Conservation (phyloP, 2,888 invertebrate genomes). For the Allacma fusca region DNA sequence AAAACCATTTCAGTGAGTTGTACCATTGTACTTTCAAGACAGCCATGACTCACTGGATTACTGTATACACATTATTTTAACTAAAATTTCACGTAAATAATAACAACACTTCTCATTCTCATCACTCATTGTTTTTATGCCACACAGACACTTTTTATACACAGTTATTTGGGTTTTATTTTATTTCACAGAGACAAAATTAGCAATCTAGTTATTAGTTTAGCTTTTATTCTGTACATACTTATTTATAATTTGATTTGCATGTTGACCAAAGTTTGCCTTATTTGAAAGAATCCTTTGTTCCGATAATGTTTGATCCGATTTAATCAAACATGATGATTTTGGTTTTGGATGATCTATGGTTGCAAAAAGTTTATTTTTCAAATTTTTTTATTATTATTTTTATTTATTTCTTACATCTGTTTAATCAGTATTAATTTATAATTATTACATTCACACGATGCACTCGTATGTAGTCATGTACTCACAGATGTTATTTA, state of each 20-base stretch:
- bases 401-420: background rate
- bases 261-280: constrained; percentile 62
- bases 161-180: no score
- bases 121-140: no score
- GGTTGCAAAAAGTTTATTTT: background rate
- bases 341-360: constrained; percentile 24
- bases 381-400: background rate
- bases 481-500: background rate
- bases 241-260: constrained; percentile 47
- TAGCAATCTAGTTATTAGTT: background rate
- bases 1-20: no score
- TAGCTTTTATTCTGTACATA: background rate
- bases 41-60: no score
- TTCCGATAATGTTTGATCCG: constrained; percentile 1
- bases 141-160: no score
- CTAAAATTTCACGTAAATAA: no score
- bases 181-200: background rate
- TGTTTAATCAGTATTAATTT: background rate
- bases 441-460: background rate
- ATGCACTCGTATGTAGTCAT: background rate
- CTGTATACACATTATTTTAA: no score
- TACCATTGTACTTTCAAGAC: no score
- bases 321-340: background rate
- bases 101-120: no score
- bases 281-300: constrained; percentile 18